Evolutionary conservation across 2,113 vertebrate species (phyloP).

Genomic region (Meleagris gallopavo): DNA sequence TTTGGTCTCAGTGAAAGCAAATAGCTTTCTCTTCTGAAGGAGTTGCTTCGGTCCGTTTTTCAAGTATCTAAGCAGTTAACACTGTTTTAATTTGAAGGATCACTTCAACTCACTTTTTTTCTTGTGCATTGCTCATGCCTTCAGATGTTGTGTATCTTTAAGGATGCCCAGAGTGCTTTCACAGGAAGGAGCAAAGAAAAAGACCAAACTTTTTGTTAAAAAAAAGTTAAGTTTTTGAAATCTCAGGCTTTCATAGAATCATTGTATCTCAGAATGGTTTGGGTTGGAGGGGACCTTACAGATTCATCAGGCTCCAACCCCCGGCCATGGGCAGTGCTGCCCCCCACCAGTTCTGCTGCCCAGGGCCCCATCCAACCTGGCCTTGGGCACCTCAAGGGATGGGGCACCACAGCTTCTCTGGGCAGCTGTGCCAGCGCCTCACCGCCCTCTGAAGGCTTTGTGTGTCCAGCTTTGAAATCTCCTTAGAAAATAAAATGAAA

Average conservation of each 20-base stretch:
- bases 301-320: too few species aligned
- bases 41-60: neutral
- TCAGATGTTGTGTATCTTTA: neutral
- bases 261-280: too few species aligned
- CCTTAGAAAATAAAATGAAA: neutral
- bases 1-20: neutral
- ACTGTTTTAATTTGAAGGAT: neutral
- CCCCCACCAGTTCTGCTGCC: too few species aligned
- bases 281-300: too few species aligned
- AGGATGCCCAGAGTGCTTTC: neutral
- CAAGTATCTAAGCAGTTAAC: neutral
- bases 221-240: neutral
- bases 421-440: too few species aligned
- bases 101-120: neutral
- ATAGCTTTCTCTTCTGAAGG: neutral
- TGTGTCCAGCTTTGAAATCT: neutral
- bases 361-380: too few species aligned
- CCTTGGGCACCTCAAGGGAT: too few species aligned
- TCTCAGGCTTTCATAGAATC: neutral
- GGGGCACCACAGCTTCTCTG: too few species aligned
- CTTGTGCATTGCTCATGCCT: neutral
- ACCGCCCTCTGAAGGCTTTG: neutral
- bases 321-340: too few species aligned
- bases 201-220: neutral
- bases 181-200: neutral